Evolutionary conservation across 1,140 invertebrate genomes (phyloP).

Genomic region (Melanaphis sacchari): DNA sequence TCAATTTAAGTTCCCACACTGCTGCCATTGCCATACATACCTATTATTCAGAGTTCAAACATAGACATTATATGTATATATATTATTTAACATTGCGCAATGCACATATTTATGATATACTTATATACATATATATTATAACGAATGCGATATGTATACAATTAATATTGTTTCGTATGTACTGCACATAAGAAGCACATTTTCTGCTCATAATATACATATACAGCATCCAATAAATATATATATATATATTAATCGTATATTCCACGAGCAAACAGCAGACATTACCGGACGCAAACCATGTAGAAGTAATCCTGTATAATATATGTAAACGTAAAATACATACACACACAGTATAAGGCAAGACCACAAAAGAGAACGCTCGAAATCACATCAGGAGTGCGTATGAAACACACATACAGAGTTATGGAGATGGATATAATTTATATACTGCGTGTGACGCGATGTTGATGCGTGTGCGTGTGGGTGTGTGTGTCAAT

Average conservation of each 20-base stretch:
- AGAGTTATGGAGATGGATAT: not conserved
- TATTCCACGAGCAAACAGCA: slow-evolving; percentile 3
- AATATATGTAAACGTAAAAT: not conserved
- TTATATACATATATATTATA: not conserved
- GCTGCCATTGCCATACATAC: not conserved
- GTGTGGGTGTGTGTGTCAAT: not conserved
- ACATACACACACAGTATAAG: not conserved
- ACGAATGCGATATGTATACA: not conserved
- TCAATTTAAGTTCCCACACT: slow-evolving; percentile 2
- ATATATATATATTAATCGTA: not conserved
- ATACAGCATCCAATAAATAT: not conserved
- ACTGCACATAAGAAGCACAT: not conserved
- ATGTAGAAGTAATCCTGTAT: slow-evolving; percentile 21
- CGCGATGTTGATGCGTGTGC: not conserved
- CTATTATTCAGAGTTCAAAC: too few species aligned
- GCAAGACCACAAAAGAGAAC: not conserved
- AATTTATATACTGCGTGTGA: not conserved
- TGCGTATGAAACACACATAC: not conserved
- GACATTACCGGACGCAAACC: not conserved
- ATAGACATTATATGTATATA: not conserved
- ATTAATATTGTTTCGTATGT: not conserved
- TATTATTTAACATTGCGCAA: not conserved
- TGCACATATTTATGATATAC: not conserved
- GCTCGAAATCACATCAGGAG: not conserved
- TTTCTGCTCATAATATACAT: not conserved